Conservation (phyloP, 2,797 vertebrate species). For the Pipistrellus kuhlii region DNA sequence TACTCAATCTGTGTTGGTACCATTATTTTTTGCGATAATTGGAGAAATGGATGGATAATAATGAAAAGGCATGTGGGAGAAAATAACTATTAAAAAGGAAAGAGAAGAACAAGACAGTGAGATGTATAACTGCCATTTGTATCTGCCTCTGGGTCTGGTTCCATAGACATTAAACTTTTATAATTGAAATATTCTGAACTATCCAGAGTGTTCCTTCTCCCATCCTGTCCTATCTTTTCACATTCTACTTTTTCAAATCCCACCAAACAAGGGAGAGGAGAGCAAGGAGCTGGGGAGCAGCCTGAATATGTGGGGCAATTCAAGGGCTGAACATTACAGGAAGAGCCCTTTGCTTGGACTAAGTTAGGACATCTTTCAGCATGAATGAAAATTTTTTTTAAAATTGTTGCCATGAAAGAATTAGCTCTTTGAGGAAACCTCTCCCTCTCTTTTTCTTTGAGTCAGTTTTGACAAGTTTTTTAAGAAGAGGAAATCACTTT, state of each 20-base stretch:
- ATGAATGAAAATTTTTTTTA: neutral
- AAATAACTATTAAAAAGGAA: neutral
- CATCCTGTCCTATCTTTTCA: neutral
- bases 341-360: neutral
- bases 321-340: neutral
- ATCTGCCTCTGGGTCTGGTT: slow-evolving; percentile 14
- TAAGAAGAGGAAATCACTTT: neutral
- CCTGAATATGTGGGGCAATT: neutral
- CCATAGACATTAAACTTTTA: neutral
- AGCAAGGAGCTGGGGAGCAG: neutral
- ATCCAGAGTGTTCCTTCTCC: neutral
- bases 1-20: neutral
- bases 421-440: neutral
- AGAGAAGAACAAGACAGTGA: neutral
- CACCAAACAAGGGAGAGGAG: neutral
- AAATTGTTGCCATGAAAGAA: slow-evolving; percentile 10
- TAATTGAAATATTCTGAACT: neutral
- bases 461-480: slow-evolving; percentile 19
- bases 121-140: neutral
- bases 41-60: neutral
- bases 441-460: neutral
- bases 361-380: neutral
- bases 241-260: neutral
- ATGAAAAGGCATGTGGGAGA: neutral
- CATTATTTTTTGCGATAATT: neutral